Conservation (phyloP, 2,888 invertebrate species). For the Eubasilissa splendida region DNA sequence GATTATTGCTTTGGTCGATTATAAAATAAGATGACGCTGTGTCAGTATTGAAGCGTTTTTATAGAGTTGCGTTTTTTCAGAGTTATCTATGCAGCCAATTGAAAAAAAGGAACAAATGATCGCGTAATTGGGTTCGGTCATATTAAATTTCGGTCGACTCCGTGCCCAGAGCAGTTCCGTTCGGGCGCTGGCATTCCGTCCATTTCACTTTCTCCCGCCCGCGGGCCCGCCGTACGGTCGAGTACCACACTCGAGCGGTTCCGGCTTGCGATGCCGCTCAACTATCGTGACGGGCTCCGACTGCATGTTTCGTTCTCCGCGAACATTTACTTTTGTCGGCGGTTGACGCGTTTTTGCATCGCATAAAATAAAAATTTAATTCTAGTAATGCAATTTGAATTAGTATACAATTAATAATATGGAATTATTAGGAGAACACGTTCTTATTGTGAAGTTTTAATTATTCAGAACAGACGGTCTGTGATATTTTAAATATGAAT, state of each 20-base stretch:
- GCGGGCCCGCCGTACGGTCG: not conserved
- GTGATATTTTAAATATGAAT: too few relatives aligned
- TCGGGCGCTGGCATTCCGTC: constrained; percentile 43
- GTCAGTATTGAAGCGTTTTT: too few relatives aligned
- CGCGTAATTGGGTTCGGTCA: not conserved
- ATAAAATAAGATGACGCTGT: too few relatives aligned
- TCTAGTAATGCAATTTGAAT: not conserved
- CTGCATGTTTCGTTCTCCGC: not conserved
- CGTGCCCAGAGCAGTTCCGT: constrained; percentile 47
- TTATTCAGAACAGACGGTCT: too few relatives aligned
- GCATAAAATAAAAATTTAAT: too few relatives aligned
- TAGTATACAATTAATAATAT: not conserved
- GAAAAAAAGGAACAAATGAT: not conserved
- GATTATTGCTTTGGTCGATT: too few relatives aligned
- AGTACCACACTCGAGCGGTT: constrained; percentile 14
- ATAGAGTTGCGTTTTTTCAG: too few relatives aligned
- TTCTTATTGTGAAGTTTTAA: too few relatives aligned
- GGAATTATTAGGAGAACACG: too few relatives aligned
- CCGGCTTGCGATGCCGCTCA: not conserved
- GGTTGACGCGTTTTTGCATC: constrained; percentile 4
- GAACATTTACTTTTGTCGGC: not conserved
- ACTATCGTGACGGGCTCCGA: constrained; percentile 6
- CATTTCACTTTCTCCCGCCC: constrained; percentile 47
- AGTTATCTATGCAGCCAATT: too few relatives aligned
- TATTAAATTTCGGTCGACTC: constrained; percentile 12